phyloP scores from a whole-genome alignment of 2,113 vertebrate genomes.

The Diphyllodes magnificus region DNA sequence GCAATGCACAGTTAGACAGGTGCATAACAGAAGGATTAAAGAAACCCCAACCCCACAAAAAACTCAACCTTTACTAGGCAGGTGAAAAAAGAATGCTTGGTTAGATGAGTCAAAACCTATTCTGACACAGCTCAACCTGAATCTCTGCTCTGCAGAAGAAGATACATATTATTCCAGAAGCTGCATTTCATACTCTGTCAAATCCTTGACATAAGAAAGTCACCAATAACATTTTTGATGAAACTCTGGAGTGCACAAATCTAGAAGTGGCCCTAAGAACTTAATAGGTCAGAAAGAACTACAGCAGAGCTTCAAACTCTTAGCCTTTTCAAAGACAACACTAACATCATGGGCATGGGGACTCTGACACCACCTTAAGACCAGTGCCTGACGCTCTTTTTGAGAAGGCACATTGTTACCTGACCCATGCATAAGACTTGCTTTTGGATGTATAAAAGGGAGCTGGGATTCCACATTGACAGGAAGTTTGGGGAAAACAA shows the following conservation, averaged over 20 bases:
- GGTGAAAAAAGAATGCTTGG: background rate
- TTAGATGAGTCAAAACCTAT: background rate
- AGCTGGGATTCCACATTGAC: background rate
- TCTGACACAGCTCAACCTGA: background rate
- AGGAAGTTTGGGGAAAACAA: background rate
- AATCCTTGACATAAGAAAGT: background rate
- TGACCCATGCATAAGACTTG: background rate
- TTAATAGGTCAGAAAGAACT: background rate
- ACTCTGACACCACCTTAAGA: background rate
- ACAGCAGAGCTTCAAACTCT: background rate
- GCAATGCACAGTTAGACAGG: background rate
- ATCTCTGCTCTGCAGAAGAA: background rate
- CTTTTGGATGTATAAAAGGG: background rate
- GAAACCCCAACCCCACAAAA: background rate
- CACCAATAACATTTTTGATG: background rate
- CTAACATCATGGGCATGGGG: background rate
- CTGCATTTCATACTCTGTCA: background rate
- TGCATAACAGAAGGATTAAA: background rate
- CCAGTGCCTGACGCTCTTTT: background rate
- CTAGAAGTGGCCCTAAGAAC: background rate
- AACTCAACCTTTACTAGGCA: background rate
- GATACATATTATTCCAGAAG: background rate
- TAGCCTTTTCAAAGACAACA: background rate
- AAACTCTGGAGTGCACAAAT: background rate
- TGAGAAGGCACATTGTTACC: background rate